Evolutionary conservation across 2,113 vertebrate genomes (phyloP).

Genomic region (Otus sunia): DNA sequence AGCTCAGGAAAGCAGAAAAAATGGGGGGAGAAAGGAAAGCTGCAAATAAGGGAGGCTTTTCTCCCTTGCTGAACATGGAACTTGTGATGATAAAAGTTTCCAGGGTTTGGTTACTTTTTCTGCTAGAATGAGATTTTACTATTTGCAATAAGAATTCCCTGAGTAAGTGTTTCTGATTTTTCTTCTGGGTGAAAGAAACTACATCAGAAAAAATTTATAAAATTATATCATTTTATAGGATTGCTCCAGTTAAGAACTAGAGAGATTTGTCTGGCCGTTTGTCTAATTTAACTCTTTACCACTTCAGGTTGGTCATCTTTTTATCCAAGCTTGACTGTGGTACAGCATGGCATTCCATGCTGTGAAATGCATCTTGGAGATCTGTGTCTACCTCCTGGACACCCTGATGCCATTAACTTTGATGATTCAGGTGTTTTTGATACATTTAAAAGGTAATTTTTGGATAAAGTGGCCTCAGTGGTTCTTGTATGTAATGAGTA

Average conservation of each 20-base stretch:
- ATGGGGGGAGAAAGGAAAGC: neutral
- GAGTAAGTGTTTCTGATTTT: neutral
- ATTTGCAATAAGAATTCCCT: neutral
- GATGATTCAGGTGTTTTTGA: slow-evolving; percentile 99
- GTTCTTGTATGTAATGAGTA: slow-evolving; percentile 47
- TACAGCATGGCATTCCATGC: slow-evolving; percentile 98
- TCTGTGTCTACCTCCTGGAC: slow-evolving; percentile 96
- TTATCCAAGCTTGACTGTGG: slow-evolving; percentile 98
- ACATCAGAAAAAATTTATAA: neutral
- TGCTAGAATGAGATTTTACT: neutral
- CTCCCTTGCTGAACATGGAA: neutral
- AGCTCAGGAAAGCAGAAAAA: neutral
- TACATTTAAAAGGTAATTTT: slow-evolving; percentile 96
- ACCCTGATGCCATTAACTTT: slow-evolving; percentile 98
- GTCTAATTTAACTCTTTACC: slow-evolving; percentile 60
- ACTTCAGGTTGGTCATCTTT: slow-evolving; percentile 96
- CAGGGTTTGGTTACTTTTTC: neutral
- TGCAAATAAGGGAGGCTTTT: neutral
- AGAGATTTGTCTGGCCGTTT: slow-evolving; percentile 37
- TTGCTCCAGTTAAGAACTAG: slow-evolving; percentile 29
- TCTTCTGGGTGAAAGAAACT: slow-evolving; percentile 1
- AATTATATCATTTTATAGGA: neutral
- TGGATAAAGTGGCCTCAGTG: slow-evolving; percentile 63
- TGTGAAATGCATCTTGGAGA: slow-evolving; percentile 96
- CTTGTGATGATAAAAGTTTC: neutral